Base-by-base conservation (phyloP, 1,140 invertebrate species). In the Drosophila hydei region DNA sequence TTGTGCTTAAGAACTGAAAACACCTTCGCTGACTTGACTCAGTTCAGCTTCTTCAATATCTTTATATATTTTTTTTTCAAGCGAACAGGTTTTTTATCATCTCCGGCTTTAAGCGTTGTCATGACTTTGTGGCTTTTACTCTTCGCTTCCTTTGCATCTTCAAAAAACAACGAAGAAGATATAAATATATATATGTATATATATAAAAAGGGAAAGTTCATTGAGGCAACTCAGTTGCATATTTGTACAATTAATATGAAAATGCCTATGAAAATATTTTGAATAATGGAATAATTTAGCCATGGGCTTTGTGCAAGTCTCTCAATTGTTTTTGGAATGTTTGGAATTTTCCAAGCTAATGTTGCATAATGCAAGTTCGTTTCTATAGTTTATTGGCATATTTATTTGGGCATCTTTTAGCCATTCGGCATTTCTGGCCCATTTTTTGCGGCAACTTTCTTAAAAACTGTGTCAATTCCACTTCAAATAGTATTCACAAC, bases 141-240 rank as follows among this genome's bases (percentile, higher is more conserved):
- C 80, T 65, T 12, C 47, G 47, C 65, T 62, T 81, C 81, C 77
- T 85, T 85, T 75, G 81, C 77, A 87, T 85, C 81, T 85, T 85
- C 81, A 81, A 65, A 55, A 50, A 42, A 62, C 30, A 50, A 16
- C 43, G 16, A 19, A 30, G 2, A 64, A 19, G 30, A 40, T 38
- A 71, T 55, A 77, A 63, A 67, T 76, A 63, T 64, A 60, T 61
- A 80, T 54, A 70, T 71, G 56, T 62, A 51, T 48, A 58, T 64
- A 45, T 25, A 48, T 23, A 33, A 85, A 84, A 87, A 87, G 81
- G 81, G 81, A 87, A 87, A 87, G 81, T 87, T 78, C 83, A 87
- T 81, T 85, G 77, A 85, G 69, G 77, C 59, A 65, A 59, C 58
- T 47, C 67, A 75, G 59, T 78, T 72, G 74, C 33, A 81, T 70